Evolutionary conservation across 2,888 invertebrate genomes (phyloP).

Genomic region (Nephrocerus scutellatus): DNA sequence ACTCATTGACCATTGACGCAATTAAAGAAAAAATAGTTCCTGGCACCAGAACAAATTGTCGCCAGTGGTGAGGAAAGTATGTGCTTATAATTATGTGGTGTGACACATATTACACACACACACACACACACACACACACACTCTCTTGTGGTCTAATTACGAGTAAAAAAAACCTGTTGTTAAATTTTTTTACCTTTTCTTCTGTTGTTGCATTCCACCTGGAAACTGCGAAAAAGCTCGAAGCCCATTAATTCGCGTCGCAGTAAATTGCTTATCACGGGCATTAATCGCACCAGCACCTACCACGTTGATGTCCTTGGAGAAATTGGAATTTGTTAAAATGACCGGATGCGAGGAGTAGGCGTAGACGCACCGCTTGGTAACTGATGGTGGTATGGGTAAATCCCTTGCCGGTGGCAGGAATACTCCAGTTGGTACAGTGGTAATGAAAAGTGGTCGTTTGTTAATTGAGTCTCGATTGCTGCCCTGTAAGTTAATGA

Average conservation of each 20-base stretch:
- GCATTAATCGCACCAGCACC: conserved; percentile 18
- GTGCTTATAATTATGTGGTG: no score
- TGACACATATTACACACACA: no score
- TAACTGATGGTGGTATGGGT: conserved; percentile 34
- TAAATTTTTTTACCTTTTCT: conserved; percentile 20
- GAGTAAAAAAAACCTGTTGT: background rate
- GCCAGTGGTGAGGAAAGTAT: no score
- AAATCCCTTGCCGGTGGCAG: conserved; percentile 64
- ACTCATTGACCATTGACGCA: no score
- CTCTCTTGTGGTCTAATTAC: background rate
- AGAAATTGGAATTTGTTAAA: conserved; percentile 28
- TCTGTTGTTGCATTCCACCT: conserved; percentile 16
- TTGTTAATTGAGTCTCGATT: conserved; percentile 33
- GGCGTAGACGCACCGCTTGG: conserved; percentile 53
- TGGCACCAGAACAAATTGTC: no score
- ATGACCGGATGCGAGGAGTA: conserved; percentile 58
- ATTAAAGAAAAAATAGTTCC: no score
- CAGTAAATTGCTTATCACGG: conserved; percentile 16
- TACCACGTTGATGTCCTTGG: conserved; percentile 22
- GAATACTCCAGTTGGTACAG: conserved; percentile 72
- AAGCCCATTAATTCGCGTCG: conserved; percentile 20
- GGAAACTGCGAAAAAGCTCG: conserved; percentile 21
- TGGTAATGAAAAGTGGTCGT: conserved; percentile 67
- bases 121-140: no score
- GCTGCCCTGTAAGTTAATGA: conserved; percentile 36